A percentile compares a stretch with the other conserved stretches of the same genome.
phyloP scores from a whole-genome alignment of 1,140 invertebrate species.

The Scylla paramamosain region DNA sequence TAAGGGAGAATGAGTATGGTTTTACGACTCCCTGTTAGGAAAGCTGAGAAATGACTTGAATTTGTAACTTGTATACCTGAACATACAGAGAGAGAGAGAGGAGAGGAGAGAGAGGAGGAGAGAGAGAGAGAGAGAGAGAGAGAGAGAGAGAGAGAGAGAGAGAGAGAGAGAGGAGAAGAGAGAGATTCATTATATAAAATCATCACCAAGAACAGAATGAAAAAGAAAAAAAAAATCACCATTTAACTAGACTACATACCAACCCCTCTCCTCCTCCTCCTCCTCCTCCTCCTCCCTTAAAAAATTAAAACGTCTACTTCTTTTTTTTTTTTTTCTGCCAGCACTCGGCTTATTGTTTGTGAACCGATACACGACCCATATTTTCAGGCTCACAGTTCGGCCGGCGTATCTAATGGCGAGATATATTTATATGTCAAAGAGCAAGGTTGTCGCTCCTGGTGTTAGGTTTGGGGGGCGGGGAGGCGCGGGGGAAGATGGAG shows the following conservation, averaged over 20 bases:
- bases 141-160: neutral
- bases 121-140: neutral
- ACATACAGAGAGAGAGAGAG: neutral
- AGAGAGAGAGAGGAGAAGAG: neutral
- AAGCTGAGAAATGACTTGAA: neutral
- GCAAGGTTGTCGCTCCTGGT: neutral
- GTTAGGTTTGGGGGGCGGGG: neutral
- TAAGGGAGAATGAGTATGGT: neutral
- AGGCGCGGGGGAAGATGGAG: neutral
- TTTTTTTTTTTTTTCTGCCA: neutral
- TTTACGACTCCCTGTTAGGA: neutral
- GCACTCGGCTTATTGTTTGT: neutral
- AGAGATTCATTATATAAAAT: too few species aligned
- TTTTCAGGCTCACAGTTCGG: neutral
- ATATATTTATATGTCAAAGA: conserved; percentile 15
- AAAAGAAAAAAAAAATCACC: too few species aligned
- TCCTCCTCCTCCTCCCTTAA: neutral
- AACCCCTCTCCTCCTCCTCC: neutral
- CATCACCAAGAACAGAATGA: too few species aligned
- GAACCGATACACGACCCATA: neutral
- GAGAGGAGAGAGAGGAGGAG: too few species aligned
- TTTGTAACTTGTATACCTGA: neutral
- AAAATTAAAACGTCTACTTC: neutral
- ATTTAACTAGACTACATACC: too few species aligned
- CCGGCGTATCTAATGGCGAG: neutral